Evolutionary conservation across 2,888 invertebrate genomes (phyloP).

Genomic region (Drosophila hamatofila): DNA sequence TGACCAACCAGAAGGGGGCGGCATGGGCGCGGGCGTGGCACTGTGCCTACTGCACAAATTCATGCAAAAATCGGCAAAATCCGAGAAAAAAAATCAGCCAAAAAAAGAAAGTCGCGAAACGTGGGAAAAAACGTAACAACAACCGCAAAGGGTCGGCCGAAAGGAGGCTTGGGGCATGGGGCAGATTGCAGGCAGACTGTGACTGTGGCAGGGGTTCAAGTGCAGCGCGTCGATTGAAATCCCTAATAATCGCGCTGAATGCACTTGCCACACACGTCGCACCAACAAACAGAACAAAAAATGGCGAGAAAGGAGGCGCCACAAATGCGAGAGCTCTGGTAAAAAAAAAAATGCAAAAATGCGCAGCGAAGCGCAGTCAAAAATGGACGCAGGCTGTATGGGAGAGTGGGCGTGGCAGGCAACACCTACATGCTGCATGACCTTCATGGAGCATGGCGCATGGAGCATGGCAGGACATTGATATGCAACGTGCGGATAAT

Average conservation of each 20-base stretch:
- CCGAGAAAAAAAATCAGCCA: conserved; percentile 5
- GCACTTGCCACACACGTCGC: conserved; percentile 55
- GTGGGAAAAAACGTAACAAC: conserved; percentile 63
- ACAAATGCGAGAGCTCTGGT: conserved; percentile 31
- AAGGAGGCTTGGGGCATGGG: background rate
- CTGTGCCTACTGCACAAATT: conserved; percentile 73
- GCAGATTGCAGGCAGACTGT: background rate
- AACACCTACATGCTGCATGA: conserved; percentile 48
- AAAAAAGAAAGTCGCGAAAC: conserved; percentile 33
- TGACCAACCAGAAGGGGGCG: conserved; percentile 46
- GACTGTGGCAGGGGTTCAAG: conserved; percentile 43
- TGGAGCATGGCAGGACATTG: conserved; percentile 62
- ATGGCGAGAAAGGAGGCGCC: conserved; percentile 22
- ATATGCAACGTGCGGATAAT: conserved; percentile 79
- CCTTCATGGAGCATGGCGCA: conserved; percentile 57
- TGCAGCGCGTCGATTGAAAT: conserved; percentile 78
- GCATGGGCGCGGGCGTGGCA: conserved; percentile 10
- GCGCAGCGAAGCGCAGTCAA: conserved; percentile 61
- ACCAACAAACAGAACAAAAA: background rate
- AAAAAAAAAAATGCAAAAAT: conserved; percentile 77
- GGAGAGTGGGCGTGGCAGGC: conserved; percentile 1
- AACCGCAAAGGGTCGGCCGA: conserved; percentile 73
- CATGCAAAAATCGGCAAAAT: conserved; percentile 69
- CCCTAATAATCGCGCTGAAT: conserved; percentile 77
- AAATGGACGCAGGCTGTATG: conserved; percentile 33